Percentiles rank a stretch among this genome's conserved stretches.
These are phyloP conservation scores for Trichonephila clavipes DNA, from an alignment of 1,140 invertebrate species.

Conservation along the genomic window DNA sequence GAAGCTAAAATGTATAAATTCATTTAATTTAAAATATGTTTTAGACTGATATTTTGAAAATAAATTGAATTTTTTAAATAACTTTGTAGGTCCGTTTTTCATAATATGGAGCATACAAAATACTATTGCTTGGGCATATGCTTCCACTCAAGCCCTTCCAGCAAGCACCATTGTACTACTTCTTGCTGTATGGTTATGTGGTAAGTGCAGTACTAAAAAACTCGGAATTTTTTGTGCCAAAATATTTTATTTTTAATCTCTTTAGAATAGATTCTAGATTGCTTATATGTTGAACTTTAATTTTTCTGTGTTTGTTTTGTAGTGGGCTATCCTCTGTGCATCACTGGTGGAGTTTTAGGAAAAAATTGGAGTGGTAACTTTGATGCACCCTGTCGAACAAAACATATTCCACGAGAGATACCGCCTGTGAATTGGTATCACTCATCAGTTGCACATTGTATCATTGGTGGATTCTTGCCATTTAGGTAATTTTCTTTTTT, in stretches of 20 bases:
- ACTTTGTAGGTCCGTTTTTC: constrained; percentile 82
- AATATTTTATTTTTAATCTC: too few species aligned
- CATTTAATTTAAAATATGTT: too few species aligned
- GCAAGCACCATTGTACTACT: constrained; percentile 82
- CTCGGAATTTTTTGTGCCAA: background rate
- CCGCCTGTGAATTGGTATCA: constrained; percentile 82
- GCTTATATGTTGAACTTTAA: background rate
- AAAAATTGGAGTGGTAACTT: constrained; percentile 82
- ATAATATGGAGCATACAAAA: constrained; percentile 83
- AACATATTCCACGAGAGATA: constrained; percentile 83
- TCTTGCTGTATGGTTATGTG: constrained; percentile 82
- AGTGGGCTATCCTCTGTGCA: constrained; percentile 83
- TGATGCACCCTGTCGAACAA: constrained; percentile 83
- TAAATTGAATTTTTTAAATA: background rate
- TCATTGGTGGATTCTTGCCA: constrained; percentile 83
- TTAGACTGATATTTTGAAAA: background rate
- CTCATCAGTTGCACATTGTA: constrained; percentile 81
- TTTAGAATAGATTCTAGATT: too few species aligned
- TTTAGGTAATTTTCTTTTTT: constrained; percentile 81
- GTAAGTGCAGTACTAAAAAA: constrained; percentile 79
- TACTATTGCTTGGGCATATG: constrained; percentile 83
- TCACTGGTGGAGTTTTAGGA: constrained; percentile 83
- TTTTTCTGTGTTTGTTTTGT: constrained; percentile 69
- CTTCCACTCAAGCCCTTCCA: constrained; percentile 83
- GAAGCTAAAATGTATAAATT: too few species aligned